Evolutionary conservation across 2,113 vertebrate genomes (phyloP).

Genomic region (Eulemur macaco): DNA sequence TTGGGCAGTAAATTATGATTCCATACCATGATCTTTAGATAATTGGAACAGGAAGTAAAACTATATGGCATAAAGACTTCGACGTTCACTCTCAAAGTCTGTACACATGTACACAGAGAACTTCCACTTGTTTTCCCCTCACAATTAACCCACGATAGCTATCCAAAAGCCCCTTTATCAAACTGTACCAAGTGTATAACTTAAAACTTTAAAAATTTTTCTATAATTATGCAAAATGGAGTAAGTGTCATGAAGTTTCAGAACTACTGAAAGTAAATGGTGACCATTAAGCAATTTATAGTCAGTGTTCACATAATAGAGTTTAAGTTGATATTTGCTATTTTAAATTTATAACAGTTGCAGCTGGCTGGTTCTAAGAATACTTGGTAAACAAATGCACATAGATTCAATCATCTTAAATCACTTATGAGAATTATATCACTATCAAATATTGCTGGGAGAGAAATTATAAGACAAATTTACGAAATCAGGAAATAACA

Average conservation of each 20-base stretch:
- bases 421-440: background rate
- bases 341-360: background rate
- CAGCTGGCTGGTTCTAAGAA: background rate
- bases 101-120: constrained; percentile 60
- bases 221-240: constrained; percentile 36
- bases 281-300: background rate
- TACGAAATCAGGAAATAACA: background rate
- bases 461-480: background rate
- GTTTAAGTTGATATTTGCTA: background rate
- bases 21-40: constrained; percentile 81
- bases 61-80: constrained; percentile 72
- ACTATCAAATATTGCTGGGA: background rate
- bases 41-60: constrained; percentile 80
- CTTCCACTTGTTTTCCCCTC: constrained; percentile 36
- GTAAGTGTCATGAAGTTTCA: background rate
- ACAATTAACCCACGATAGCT: constrained; percentile 39
- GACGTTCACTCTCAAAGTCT: constrained; percentile 68
- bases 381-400: background rate
- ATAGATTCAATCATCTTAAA: background rate
- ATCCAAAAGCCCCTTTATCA: constrained; percentile 53
- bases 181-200: background rate
- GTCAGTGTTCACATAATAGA: background rate
- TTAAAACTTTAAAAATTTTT: constrained; percentile 6
- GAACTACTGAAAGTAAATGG: background rate
- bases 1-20: constrained; percentile 84